A percentile compares a stretch with the other conserved stretches of the same genome.
Evolutionary conservation across 64 coral and sea anemone species (phyloP).

Genomic region (Montipora cactus): DNA sequence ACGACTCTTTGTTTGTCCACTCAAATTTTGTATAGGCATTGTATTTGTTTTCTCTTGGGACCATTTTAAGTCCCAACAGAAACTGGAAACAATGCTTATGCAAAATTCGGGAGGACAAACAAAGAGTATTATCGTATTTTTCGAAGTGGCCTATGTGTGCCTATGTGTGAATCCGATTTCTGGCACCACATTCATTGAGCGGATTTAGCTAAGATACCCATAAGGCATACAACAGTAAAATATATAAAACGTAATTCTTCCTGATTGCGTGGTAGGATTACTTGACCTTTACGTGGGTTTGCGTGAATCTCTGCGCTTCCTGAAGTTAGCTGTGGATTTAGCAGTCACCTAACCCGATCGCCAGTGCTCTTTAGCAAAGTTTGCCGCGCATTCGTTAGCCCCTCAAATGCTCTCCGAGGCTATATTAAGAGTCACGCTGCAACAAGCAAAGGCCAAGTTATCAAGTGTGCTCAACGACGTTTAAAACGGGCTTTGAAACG

Average conservation of each 20-base stretch:
- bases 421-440: constrained; percentile 27
- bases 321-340: constrained; percentile 14
- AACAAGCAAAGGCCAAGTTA: constrained; percentile 10
- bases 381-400: constrained; percentile 19
- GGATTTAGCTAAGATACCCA: neutral
- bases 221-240: neutral
- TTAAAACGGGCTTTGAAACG: no score
- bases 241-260: neutral
- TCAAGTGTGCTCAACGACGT: neutral
- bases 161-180: no score
- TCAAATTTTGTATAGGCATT: no score
- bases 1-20: neutral
- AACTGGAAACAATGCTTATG: no score
- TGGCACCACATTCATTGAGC: neutral
- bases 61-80: no score
- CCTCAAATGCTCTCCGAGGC: constrained; percentile 26
- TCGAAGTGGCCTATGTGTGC: no score
- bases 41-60: no score
- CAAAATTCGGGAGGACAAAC: no score
- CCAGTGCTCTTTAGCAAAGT: constrained; percentile 45
- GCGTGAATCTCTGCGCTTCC: constrained; percentile 1
- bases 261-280: constrained; percentile 1
- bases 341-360: neutral
- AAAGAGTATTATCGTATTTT: no score
- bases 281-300: constrained; percentile 27